Base-by-base conservation (phyloP, 2,113 vertebrate genomes). In the Lamprologus callipterus region DNA sequence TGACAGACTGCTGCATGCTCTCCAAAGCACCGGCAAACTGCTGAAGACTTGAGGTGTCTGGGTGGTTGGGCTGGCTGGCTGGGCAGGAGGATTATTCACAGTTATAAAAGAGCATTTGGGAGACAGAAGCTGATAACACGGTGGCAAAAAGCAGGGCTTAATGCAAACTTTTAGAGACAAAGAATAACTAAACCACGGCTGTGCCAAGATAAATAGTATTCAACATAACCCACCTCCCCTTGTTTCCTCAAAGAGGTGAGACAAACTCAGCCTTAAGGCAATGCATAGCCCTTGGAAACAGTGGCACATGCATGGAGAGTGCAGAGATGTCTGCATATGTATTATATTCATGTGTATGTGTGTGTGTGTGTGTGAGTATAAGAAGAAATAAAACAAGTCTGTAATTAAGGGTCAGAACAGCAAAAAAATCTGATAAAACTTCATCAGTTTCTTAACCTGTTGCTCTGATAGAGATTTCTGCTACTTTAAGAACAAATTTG, bases 201-300 rank as follows among this genome's bases (percentile, higher is more conserved):
- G 88, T 81, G 81, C 86, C 79, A 70, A 88, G 81, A 87, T 45
- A 58, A 91, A 86, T 28, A 81, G 45, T 81, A 26, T 84, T 83
- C 53, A 60, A 84, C 87, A 81, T 45, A 55, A 91, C 81, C 81
- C 79, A 80, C 40, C n/a, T 78, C 81, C 78, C 80, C 31, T 17
- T 5, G 4, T 81, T 83, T 84, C 84, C 85, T 88, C 49, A 81
- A 80, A 85, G 47, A 73, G 88, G 84, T 90, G 85, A 89, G 87
- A 91, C 85, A 75, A 80, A 93, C 90, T 90, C 89, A 47, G 89
- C 91, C 94, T 95, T 94, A 94, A 93, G 93, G 95, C 94, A 91
- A 96, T 92, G 95, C 93, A 92, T 96, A 97, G 96, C 96, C 96
- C 96, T 97, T 97, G 91, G 92, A 94, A 87, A 95, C 87, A 89